phyloP scores from a whole-genome alignment of 30 jellyfish, hydroid and myxozoan species.

The Kudoa iwatai region DNA sequence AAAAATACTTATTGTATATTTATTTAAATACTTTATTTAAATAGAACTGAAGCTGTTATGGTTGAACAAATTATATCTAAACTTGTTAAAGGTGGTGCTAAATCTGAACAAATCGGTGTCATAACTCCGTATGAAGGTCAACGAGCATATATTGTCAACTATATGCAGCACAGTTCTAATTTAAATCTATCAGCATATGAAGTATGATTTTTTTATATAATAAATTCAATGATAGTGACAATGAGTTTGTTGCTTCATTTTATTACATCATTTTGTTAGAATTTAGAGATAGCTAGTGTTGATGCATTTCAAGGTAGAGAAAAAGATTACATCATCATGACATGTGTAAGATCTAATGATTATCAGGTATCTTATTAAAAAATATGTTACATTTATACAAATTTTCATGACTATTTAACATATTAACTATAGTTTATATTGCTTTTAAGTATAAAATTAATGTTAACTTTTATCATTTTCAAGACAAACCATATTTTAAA shows the following conservation, averaged over 20 bases:
- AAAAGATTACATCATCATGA: constrained; percentile 81
- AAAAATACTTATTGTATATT: background rate
- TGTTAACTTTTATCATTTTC: too few species aligned
- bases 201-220: constrained; percentile 8
- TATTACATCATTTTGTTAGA: constrained; percentile 6
- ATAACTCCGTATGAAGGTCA: constrained; percentile 96
- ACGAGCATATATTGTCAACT: constrained; percentile 72
- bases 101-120: constrained; percentile 83
- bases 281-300: constrained; percentile 82
- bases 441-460: too few species aligned
- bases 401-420: too few species aligned
- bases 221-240: too few species aligned
- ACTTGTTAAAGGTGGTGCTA: constrained; percentile 66
- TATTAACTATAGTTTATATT: too few species aligned
- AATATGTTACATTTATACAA: too few species aligned
- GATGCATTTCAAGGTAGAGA: constrained; percentile 98
- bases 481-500: too few species aligned
- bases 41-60: constrained; percentile 75
- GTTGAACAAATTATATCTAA: constrained; percentile 90
- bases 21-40: background rate
- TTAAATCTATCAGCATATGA: constrained; percentile 46
- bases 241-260: too few species aligned
- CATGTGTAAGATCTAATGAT: constrained; percentile 90
- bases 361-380: constrained; percentile 57
- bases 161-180: constrained; percentile 89